phyloP scores from a whole-genome alignment of 2,888 invertebrate genomes.

The Melanotus villosus region DNA sequence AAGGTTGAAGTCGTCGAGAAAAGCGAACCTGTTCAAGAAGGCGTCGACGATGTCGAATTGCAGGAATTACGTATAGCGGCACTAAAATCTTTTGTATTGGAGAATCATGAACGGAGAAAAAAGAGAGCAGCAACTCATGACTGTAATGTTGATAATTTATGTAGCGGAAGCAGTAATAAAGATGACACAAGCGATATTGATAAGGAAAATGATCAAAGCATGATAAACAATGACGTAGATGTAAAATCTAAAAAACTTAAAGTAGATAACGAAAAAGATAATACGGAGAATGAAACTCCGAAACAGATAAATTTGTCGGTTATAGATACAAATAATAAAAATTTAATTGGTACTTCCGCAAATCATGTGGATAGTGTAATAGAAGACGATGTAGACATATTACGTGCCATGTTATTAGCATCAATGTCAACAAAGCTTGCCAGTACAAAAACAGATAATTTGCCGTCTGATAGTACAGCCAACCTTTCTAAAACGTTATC shows the following conservation, averaged over 20 bases:
- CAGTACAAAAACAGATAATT: background rate
- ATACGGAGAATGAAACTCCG: conserved; percentile 3
- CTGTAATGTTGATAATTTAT: conserved; percentile 40
- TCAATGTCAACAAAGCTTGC: conserved; percentile 73
- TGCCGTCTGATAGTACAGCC: background rate
- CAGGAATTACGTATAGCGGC: conserved; percentile 76
- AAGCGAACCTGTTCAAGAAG: background rate
- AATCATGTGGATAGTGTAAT: conserved; percentile 64
- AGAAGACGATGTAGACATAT: conserved; percentile 75
- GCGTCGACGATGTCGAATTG: conserved; percentile 59
- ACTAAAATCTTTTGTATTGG: conserved; percentile 77
- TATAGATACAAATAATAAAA: background rate
- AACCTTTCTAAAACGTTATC: background rate
- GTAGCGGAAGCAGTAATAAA: conserved; percentile 30
- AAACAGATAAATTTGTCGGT: background rate
- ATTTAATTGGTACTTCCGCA: background rate
- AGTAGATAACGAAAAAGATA: background rate
- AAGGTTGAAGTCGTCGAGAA: conserved; percentile 44
- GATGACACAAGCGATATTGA: conserved; percentile 56
- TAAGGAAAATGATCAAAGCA: conserved; percentile 37
- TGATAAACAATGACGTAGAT: conserved; percentile 28
- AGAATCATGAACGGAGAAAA: conserved; percentile 76
- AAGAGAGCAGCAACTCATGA: conserved; percentile 59
- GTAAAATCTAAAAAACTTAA: background rate
- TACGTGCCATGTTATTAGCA: conserved; percentile 73